Evolutionary conservation across 2,113 vertebrate species (phyloP).

Genomic region (Coptodon rendalli): DNA sequence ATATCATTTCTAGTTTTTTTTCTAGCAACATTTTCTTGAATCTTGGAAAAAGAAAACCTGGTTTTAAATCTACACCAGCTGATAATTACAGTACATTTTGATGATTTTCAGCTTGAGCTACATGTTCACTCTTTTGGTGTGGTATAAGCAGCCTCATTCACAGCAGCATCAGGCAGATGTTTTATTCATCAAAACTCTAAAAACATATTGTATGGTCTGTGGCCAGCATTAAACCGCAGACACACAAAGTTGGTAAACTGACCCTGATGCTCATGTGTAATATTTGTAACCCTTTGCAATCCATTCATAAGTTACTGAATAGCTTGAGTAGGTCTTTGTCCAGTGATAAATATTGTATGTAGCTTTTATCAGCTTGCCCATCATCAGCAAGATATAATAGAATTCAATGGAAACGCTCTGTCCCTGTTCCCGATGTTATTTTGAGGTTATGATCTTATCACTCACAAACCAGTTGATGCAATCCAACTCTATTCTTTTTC

Average conservation of each 20-base stretch:
- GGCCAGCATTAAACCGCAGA: neutral
- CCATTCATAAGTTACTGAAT: neutral
- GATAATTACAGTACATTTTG: neutral
- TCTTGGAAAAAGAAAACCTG: neutral
- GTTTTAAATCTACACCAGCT: neutral
- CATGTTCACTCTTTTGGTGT: neutral
- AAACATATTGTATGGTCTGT: neutral
- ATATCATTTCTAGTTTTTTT: neutral
- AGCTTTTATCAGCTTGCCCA: neutral
- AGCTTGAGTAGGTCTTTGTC: neutral
- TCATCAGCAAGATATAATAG: constrained; percentile 2
- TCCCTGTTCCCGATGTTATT: neutral
- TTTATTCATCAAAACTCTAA: neutral
- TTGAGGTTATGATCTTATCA: neutral
- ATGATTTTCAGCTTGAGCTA: neutral
- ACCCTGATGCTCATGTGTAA: neutral
- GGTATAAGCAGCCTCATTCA: neutral
- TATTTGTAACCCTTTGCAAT: neutral
- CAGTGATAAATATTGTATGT: neutral
- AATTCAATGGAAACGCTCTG: neutral
- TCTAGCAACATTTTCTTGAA: neutral
- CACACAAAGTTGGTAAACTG: neutral
- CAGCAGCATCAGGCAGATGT: neutral
- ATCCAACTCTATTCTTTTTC: neutral
- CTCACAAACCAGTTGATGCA: neutral